Percentiles rank a stretch among this genome's conserved stretches.
Evolutionary conservation across 2,888 invertebrate species (phyloP).

Genomic region (Pyrochroa serraticornis): DNA sequence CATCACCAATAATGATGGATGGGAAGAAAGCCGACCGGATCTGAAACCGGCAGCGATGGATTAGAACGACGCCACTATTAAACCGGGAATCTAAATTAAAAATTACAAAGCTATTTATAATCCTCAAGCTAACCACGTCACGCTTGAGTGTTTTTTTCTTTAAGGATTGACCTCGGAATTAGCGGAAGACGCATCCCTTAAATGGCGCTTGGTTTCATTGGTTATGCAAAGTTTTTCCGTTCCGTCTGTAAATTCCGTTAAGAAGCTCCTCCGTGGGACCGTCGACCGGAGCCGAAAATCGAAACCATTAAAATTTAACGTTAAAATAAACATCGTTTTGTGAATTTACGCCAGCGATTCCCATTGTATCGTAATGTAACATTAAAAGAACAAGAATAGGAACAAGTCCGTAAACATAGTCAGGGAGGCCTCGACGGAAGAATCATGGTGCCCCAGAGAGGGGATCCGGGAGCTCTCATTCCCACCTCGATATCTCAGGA

Average conservation of each 20-base stretch:
- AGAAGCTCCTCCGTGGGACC: conserved; percentile 7
- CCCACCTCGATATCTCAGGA: conserved; percentile 54
- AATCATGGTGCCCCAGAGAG: conserved; percentile 58
- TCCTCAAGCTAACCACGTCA: too few species aligned
- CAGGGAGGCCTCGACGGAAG: conserved; percentile 54
- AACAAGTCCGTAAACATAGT: conserved; percentile 56
- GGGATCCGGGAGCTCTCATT: conserved; percentile 53
- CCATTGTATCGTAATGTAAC: conserved; percentile 57
- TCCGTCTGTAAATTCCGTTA: conserved; percentile 1
- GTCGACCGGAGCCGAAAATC: conserved; percentile 33
- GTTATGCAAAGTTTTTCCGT: conserved; percentile 2
- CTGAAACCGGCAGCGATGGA: neutral
- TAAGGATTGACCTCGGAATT: too few species aligned
- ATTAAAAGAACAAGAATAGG: conserved; percentile 57
- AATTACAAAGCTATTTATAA: too few species aligned
- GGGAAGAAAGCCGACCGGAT: conserved; percentile 23
- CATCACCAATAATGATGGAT: conserved; percentile 54
- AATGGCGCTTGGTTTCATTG: neutral
- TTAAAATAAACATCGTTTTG: conserved; percentile 53
- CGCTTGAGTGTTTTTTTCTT: too few species aligned
- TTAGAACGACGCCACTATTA: neutral
- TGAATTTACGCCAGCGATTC: conserved; percentile 51
- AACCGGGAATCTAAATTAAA: too few species aligned
- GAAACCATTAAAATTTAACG: conserved; percentile 45
- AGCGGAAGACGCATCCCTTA: too few species aligned